Evolutionary conservation across 1,140 invertebrate genomes (phyloP), one percentile per base, ranked within the genome.

Genomic region (Ostrea edulis): DNA sequence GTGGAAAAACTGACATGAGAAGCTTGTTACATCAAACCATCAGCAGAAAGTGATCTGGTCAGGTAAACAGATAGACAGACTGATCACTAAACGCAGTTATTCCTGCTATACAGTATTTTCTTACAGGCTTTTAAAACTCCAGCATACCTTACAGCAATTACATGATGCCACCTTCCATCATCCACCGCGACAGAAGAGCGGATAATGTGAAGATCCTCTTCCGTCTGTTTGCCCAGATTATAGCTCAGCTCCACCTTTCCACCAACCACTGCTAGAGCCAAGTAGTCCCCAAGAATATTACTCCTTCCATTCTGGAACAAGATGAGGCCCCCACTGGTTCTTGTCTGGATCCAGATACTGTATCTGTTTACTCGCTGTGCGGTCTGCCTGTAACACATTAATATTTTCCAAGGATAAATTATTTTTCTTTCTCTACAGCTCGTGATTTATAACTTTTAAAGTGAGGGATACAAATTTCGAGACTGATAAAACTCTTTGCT

Each of bases 91-190:
- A 44, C 5, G 35, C 35, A 1, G 35, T 44, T 2, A 44, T 44
- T 44, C 5, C 35, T 44, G 35, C 35, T 44, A 44, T 5, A 44
- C 9, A 55, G 9, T 84, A 55, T 44, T 8, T 44, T 14, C 68
- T 82, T 17, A 54, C 8, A 62, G 52, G 17, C 55, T 62, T 35
- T 65, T 22, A 53, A 84, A 51, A 54, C 22, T 12, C 35, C 5
- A 35, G 14, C 68, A n/a, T 90, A 95, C 94, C 94, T 93, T 83
- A 91, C 89, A 44, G 97, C 96, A 9, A 96, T 95, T 7, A 97
- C 95, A 25, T 96, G 96, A 93, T 98, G 97, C 97, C 97, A 97
- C 65, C 96, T 93, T 0, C 97, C 97, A 95, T 97, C 97, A 92
- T 96, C 96, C 2, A 97, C 96, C 91, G 96, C 58, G 92, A 97